A percentile compares a stretch with the other conserved stretches of the same genome.
Evolutionary conservation across 2,797 vertebrate genomes (phyloP).

Genomic region (Bradypodion ventrale): DNA sequence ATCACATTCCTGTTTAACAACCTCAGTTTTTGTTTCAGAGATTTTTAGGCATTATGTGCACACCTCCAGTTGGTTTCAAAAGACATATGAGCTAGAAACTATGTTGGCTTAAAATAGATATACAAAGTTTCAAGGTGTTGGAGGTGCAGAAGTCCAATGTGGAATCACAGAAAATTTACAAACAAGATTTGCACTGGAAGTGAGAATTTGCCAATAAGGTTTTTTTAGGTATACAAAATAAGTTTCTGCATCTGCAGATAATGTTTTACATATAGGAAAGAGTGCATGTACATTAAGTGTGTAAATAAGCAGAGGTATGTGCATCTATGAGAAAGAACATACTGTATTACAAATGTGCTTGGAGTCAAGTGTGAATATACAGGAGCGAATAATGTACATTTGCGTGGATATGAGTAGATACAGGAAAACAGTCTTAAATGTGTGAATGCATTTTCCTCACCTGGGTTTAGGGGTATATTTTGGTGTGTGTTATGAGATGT

Average conservation of each 20-base stretch:
- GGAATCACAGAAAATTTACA: not conserved
- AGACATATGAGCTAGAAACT: not conserved
- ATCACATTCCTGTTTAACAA: not conserved
- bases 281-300: not conserved
- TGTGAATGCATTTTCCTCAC: not conserved
- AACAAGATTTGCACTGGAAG: not conserved
- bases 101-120: not conserved
- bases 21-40: not conserved
- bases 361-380: not conserved
- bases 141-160: not conserved
- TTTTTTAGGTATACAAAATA: not conserved
- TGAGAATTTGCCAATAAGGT: not conserved
- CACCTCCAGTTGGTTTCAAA: not conserved
- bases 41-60: not conserved
- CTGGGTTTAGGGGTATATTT: not conserved
- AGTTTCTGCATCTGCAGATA: not conserved
- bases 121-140: not conserved
- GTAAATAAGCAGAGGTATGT: not conserved
- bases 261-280: not conserved
- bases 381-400: not conserved
- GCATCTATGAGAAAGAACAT: not conserved
- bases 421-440: not conserved
- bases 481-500: not conserved
- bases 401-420: not conserved
- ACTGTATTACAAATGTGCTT: not conserved